Evolutionary conservation across 2,113 vertebrate species (phyloP).

Genomic region (Nothobranchius furzeri): DNA sequence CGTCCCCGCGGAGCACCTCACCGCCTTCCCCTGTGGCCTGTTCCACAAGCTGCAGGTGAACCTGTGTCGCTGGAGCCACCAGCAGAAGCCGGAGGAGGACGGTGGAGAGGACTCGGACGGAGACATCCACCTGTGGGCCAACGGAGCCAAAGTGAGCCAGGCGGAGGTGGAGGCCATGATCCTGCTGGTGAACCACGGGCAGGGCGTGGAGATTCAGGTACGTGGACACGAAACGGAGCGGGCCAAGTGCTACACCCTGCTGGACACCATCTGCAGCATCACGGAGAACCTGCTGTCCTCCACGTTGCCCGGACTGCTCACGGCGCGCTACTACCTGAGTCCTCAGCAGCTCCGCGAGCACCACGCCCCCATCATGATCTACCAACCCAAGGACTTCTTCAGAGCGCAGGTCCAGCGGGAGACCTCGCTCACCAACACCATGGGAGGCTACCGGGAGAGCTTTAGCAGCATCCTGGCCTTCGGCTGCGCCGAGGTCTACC

Average conservation of each 20-base stretch:
- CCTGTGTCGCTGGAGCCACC: constrained; percentile 95
- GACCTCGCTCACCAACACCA: constrained; percentile 91
- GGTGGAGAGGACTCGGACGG: constrained; percentile 48
- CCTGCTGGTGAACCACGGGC: constrained; percentile 96
- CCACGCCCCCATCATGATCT: constrained; percentile 94
- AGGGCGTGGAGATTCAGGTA: constrained; percentile 94
- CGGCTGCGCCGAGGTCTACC: constrained; percentile 91
- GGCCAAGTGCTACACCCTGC: constrained; percentile 88
- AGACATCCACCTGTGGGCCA: constrained; percentile 93
- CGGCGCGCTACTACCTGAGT: constrained; percentile 93
- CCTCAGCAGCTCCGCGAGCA: constrained; percentile 95
- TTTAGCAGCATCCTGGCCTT: constrained; percentile 94
- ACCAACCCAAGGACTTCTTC: constrained; percentile 97
- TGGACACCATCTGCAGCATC: constrained; percentile 93
- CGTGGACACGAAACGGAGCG: constrained; percentile 88
- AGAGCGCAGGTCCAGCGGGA: constrained; percentile 91
- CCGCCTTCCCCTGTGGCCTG: constrained; percentile 93
- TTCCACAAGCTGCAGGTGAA: constrained; percentile 99
- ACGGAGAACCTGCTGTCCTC: constrained; percentile 91
- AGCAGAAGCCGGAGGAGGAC: constrained; percentile 85
- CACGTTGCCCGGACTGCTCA: constrained; percentile 91
- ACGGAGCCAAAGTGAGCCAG: constrained; percentile 89
- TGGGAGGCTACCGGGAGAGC: constrained; percentile 96
- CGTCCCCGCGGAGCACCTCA: constrained; percentile 93
- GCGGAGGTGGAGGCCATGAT: constrained; percentile 89